A percentile compares a stretch with the other conserved stretches of the same genome.
Conservation (phyloP, 2,113 vertebrate species). For the Misgurnus anguillicaudatus region DNA sequence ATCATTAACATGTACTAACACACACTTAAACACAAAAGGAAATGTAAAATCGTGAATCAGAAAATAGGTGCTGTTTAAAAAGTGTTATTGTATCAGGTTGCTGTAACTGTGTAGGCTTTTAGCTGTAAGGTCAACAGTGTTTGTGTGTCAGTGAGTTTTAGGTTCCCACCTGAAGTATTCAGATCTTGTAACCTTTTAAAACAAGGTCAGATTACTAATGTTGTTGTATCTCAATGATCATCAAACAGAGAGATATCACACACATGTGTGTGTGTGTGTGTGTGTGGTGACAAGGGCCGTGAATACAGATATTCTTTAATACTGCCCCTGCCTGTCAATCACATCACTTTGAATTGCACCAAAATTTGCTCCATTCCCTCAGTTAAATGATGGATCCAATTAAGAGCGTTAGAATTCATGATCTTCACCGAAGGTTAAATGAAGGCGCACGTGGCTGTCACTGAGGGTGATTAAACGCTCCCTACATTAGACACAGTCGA, state of each 20-base stretch:
- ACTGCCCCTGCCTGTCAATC: slow-evolving; percentile 99
- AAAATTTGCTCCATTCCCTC: slow-evolving; percentile 99
- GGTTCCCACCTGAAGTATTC: slow-evolving; percentile 54
- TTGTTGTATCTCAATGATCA: slow-evolving; percentile 83
- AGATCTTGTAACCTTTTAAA: slow-evolving; percentile 82
- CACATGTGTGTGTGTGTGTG: slow-evolving; percentile 84
- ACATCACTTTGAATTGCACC: slow-evolving; percentile 95
- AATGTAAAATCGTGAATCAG: too few relatives aligned
- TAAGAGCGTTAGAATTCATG: slow-evolving; percentile 99
- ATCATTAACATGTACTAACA: too few relatives aligned
- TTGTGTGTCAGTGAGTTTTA: slow-evolving; percentile 5
- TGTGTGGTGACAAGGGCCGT: slow-evolving; percentile 92
- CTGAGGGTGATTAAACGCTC: slow-evolving; percentile 99
- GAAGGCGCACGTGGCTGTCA: slow-evolving; percentile 99
- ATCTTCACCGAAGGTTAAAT: slow-evolving; percentile 99
- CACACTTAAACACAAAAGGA: too few relatives aligned
- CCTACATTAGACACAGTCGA: slow-evolving; percentile 98
- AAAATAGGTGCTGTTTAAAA: too few relatives aligned
- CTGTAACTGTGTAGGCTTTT: not conserved
- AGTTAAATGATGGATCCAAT: slow-evolving; percentile 99
- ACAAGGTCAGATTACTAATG: slow-evolving; percentile 90
- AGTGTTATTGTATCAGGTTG: too few relatives aligned
- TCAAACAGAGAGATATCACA: slow-evolving; percentile 88
- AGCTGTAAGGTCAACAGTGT: too few relatives aligned
- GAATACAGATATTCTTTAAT: slow-evolving; percentile 99